Base-by-base conservation (phyloP, 2,888 invertebrate genomes). In the Orthonychiurus folsomi region DNA sequence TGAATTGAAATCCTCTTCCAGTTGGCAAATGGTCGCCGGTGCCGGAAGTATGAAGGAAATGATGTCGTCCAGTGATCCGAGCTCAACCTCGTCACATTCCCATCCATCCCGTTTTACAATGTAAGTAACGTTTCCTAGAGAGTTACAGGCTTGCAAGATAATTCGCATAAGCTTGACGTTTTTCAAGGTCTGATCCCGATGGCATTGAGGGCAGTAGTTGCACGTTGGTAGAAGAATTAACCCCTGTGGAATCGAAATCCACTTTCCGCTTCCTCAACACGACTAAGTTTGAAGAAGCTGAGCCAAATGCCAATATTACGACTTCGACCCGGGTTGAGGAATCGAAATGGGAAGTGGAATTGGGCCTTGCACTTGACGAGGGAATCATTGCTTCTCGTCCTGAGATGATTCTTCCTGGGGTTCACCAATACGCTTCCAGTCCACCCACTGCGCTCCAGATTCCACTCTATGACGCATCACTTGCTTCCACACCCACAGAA, bases 21-120 rank as follows among this genome's bases (percentile, higher is more conserved):
- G 86, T 72, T 86, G 86, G 86, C 85, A 85, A 75, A 81, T 86
- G 75, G 84, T 86, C 64, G 83, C 84, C 12, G 84, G 83, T 9
- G 83, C 85, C 12, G 86, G 86, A 21, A 86, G 86, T 75, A 74
- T 84, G 54, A 77, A 82, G 24, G 81, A 82, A 54, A 80, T 82
- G 5, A 79, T 81, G 12, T 80, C 80, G 12, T 55, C 74, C 18
- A 74, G 74, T 50, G 73, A 76, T 52, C 69, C 74, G 3, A 76
- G 76, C n/a, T 75, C 73, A 21, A 65, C 74, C 24, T 73, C 69
- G 66, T 74, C 74, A 26, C 72, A 70, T 67, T 74, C 74, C 47
- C 72, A 73, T 62, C 70, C 65, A n/a, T 71, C 73, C 60, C 69
- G 72, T 21, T 65, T 69, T 20, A 68, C 52, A 23, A 52, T 21